A percentile compares a stretch with the other conserved stretches of the same genome.
phyloP scores from a whole-genome alignment of 2,113 vertebrate genomes.

The Dromiciops gliroides region DNA sequence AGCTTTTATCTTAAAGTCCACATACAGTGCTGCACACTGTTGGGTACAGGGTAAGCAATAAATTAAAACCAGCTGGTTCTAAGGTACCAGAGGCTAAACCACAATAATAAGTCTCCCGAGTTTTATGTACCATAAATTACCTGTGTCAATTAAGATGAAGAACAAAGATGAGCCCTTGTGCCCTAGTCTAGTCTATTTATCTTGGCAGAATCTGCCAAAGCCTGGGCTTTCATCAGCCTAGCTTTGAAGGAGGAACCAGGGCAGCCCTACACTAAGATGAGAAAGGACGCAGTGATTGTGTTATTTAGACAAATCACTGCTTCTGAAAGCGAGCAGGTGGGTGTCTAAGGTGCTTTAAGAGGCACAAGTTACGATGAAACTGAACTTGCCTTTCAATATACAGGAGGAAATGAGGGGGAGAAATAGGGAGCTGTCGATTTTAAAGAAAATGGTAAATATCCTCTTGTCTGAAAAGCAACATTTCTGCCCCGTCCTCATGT shows the following conservation, averaged over 20 bases:
- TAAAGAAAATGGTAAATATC: background rate
- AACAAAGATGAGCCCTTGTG: too few species aligned
- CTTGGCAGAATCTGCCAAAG: too few species aligned
- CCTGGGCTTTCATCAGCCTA: too few species aligned
- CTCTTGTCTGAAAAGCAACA: background rate
- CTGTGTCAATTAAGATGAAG: too few species aligned
- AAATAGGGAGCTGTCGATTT: background rate
- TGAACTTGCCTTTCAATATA: background rate
- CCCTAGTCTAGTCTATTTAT: too few species aligned
- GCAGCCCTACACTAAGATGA: too few species aligned
- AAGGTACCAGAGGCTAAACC: background rate
- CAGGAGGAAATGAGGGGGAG: background rate
- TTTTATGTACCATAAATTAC: too few species aligned
- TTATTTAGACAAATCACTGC: background rate
- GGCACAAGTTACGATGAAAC: background rate
- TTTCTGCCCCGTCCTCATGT: background rate
- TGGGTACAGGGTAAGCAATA: background rate
- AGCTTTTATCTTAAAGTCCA: background rate
- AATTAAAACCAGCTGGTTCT: background rate
- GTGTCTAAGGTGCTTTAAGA: background rate
- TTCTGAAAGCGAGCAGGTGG: background rate
- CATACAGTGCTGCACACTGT: background rate
- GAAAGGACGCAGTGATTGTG: too few species aligned
- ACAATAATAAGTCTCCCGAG: background rate
- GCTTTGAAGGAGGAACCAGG: too few species aligned